These are phyloP conservation scores for Brachyptera risi DNA, from an alignment of 2,888 invertebrate genomes.

Conservation along the genomic window DNA sequence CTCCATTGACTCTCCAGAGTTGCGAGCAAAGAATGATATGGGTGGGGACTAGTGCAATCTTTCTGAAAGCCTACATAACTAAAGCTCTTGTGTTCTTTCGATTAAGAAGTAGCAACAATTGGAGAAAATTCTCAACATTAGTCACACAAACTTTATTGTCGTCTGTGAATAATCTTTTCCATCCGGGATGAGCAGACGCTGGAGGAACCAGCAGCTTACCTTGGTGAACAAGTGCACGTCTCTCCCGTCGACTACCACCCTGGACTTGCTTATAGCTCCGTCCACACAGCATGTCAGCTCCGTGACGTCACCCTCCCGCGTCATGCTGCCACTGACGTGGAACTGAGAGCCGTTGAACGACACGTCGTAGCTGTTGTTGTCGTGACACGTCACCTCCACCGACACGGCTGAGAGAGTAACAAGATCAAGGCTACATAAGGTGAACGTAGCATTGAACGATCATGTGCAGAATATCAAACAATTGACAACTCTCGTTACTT, in stretches of 20 bases:
- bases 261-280: constrained; percentile 52
- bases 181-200: too few species aligned
- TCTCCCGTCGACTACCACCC: constrained; percentile 53
- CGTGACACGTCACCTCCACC: not conserved
- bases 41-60: too few species aligned
- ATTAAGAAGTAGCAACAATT: too few species aligned
- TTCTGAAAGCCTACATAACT: too few species aligned
- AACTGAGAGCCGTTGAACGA: not conserved
- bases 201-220: constrained; percentile 48
- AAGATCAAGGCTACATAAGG: not conserved
- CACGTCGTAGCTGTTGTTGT: not conserved
- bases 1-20: too few species aligned
- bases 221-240: constrained; percentile 62
- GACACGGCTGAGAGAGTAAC: not conserved
- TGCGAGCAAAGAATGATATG: too few species aligned
- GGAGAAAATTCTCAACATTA: too few species aligned
- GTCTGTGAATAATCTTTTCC: too few species aligned
- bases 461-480: too few species aligned
- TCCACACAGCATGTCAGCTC: constrained; percentile 43
- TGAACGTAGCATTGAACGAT: too few species aligned
- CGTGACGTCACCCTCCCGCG: constrained; percentile 13
- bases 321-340: not conserved
- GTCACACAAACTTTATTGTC: not conserved
- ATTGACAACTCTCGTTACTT: too few species aligned
- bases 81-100: too few species aligned